A percentile compares a stretch with the other conserved stretches of the same genome.
These are phyloP conservation scores for Microtus richardsoni DNA, from an alignment of 2,113 vertebrate species.

Conservation along the genomic window DNA sequence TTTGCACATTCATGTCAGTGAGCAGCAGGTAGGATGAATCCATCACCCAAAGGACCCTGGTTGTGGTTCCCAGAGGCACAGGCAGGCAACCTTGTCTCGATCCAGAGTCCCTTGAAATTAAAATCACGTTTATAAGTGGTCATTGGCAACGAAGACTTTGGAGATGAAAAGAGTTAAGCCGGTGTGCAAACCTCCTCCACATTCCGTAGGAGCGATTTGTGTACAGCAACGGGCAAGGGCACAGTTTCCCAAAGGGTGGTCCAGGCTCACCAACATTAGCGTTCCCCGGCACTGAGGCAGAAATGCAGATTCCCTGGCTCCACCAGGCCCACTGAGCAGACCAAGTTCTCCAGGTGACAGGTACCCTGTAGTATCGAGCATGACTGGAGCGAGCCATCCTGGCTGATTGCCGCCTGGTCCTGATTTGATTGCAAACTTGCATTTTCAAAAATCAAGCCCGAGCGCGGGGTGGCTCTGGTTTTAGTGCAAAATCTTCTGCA, in stretches of 20 bases:
- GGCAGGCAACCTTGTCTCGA: background rate
- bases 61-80: background rate
- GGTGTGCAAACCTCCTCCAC: background rate
- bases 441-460: constrained; percentile 37
- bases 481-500: background rate
- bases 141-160: background rate
- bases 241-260: background rate
- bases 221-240: background rate
- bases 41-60: background rate
- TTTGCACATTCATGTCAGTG: background rate
- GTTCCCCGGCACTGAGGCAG: background rate
- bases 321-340: background rate
- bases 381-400: background rate
- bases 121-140: background rate
- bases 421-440: background rate
- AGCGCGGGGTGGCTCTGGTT: background rate
- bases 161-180: constrained; percentile 12
- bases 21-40: background rate
- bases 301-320: background rate
- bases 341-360: background rate
- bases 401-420: background rate
- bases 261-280: background rate
- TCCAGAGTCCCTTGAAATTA: background rate
- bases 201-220: background rate
- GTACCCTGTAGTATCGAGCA: background rate